Base-by-base conservation (phyloP, 2,797 vertebrate species). In the Chrysocyon brachyurus region DNA sequence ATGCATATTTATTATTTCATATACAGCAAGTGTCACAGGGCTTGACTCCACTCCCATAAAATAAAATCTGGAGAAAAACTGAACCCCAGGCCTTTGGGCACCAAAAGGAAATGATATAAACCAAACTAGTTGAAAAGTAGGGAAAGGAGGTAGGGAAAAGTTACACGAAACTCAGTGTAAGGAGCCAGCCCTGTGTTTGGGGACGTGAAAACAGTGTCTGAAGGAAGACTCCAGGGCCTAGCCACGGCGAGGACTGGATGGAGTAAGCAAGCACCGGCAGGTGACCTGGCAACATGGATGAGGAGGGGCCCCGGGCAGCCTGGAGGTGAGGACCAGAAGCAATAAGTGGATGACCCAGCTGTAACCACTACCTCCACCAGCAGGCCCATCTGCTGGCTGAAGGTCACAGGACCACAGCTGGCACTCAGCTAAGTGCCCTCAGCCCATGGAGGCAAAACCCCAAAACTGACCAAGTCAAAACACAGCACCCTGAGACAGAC, bases 331-430 rank as follows among this genome's bases (percentile, higher is more conserved):
- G 68, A 33, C 75, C 36, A 64, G 89, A 94, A 96, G 90, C 82
- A 87, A 91, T 94, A 64, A 82, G 72, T 77, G 28, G 33, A 36
- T 66, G 28, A 12, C 21, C 56, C 57, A 24, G 82, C 85, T 78
- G 72, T 89, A 66, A 22, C 72, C 31, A 33, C 15, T 52, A 16
- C 22, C 3, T 15, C 46, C 0, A 3, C 49, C 73, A 17, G 54
- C 21, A 1, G 17, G 68, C 54, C 72, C 28, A 93, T 61, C 87
- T 92, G 87, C 61, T 40, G n/a, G 63, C 28, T 40, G 31, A 78
- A 87, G 73, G 90, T 88, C 91, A 96, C 12, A 89, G 46, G 31
- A 61, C 81, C 22, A 10, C 19, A 91, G 77, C 56, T 33, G 92
- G 73, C 64, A 63, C n/a, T 94, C 66, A 79, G 77, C 36, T 68